Evolutionary conservation across 2,888 invertebrate genomes (phyloP), one percentile per base, ranked within the genome.

Genomic region (Platycheirus albimanus): DNA sequence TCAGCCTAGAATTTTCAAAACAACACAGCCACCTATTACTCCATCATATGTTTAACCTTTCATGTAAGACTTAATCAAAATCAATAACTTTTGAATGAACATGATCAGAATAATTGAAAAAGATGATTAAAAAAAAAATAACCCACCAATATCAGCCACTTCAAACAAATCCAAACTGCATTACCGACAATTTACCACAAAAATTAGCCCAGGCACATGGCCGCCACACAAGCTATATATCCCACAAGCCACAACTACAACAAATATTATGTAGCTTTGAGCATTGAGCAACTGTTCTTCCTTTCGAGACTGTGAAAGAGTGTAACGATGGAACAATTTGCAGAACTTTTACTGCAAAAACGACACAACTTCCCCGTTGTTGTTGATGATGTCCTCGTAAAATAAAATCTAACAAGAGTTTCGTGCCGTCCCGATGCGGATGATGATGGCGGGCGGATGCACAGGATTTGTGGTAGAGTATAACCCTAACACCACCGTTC

Each of bases 341-440:
- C 67, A 47, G 67, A 79, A 74, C 49, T 63, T 47, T 54, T 67
- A 13, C 24, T 51, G 5, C 11, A 30, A 0, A 51, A 63, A 66
- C 66, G 38, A 61, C 51, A 75, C 47, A 28, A 49, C 54, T 30
- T 75, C 54, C 41, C 64, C 30, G 30, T 33, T 52, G 52, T 77
- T 76, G 51, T 66, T 58, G 66, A 71, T 77, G 67, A 81, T 81
- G 77, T 81, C 77, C 77, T 81, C 81, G 81, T 81, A 77, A 81
- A 81, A 81, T 77, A 77, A 61, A 77, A 77, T 77, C 77, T 71
- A 77, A 81, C 81, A 81, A 71, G 71, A 77, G 43, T 71, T 77
- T 81, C 81, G 81, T 81, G 81, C 70, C 45, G 81, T 81, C 77
- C 70, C 45, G 41, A 49, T 43, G 54, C 41, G 17, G 47, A 66